Evolutionary conservation across 2,797 vertebrate species (phyloP).

Genomic region (Squalus acanthias): DNA sequence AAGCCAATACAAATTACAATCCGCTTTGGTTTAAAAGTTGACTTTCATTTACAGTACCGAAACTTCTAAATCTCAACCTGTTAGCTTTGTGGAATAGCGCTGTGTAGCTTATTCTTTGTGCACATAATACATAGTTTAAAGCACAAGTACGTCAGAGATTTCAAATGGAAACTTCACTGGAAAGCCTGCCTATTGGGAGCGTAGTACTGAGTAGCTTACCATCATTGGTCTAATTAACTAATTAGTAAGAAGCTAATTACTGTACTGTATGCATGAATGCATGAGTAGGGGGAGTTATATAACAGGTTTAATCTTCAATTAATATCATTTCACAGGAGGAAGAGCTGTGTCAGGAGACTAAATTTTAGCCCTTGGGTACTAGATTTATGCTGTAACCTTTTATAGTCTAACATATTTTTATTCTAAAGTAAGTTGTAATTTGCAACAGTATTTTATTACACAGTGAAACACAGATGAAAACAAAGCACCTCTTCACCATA

Average conservation of each 20-base stretch:
- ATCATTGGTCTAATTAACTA: slow-evolving; percentile 70
- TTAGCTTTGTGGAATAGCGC: background rate
- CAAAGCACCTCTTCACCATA: background rate
- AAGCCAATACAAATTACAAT: background rate
- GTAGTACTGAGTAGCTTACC: slow-evolving; percentile 53
- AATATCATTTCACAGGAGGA: slow-evolving; percentile 54
- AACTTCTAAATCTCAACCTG: background rate
- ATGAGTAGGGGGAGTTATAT: slow-evolving; percentile 57
- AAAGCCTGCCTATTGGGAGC: slow-evolving; percentile 53
- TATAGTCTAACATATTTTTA: background rate
- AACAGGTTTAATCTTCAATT: slow-evolving; percentile 64
- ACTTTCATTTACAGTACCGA: background rate
- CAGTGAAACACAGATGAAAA: slow-evolving; percentile 20
- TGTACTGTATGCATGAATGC: slow-evolving; percentile 55
- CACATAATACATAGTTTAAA: slow-evolving; percentile 11
- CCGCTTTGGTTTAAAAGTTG: background rate
- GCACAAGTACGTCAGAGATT: slow-evolving; percentile 38
- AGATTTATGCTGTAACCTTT: slow-evolving; percentile 18
- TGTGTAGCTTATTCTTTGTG: no score
- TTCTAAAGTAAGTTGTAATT: background rate
- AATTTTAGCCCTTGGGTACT: slow-evolving; percentile 13
- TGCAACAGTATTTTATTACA: slow-evolving; percentile 28
- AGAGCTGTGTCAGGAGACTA: slow-evolving; percentile 49
- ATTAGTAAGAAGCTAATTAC: slow-evolving; percentile 71
- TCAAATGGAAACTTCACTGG: slow-evolving; percentile 45